A percentile compares a stretch with the other conserved stretches of the same genome.
Evolutionary conservation across 2,113 vertebrate species (phyloP).

Genomic region (Hemicordylus capensis): DNA sequence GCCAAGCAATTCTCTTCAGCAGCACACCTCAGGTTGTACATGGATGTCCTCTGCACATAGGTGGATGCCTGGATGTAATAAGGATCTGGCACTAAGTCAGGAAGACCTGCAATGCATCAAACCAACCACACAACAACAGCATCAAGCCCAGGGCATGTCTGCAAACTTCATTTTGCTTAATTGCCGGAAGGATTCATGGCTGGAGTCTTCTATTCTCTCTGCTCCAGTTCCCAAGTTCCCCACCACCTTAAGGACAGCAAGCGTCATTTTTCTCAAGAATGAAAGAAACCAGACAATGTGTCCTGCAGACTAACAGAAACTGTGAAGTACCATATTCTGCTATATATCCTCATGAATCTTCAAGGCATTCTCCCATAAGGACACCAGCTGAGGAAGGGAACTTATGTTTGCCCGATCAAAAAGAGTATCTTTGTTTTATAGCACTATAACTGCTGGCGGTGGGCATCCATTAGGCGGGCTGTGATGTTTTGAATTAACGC

Average conservation of each 20-base stretch:
- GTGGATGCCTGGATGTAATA: conserved; percentile 93
- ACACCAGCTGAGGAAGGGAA: conserved; percentile 17
- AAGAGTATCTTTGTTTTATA: neutral
- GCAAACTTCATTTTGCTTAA: conserved; percentile 23
- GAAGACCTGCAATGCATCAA: conserved; percentile 85
- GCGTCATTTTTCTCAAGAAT: neutral
- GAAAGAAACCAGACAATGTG: conserved; percentile 9
- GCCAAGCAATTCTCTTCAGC: conserved; percentile 96
- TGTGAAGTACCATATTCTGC: neutral
- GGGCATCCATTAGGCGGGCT: neutral
- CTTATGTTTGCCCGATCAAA: neutral
- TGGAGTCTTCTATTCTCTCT: neutral
- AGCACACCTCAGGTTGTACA: conserved; percentile 95
- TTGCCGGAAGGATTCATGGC: neutral
- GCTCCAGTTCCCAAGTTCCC: neutral
- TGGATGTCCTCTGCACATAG: conserved; percentile 90
- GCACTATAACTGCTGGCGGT: neutral
- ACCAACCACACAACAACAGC: conserved; percentile 55
- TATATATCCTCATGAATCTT: conserved; percentile 8
- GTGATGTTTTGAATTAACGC: neutral
- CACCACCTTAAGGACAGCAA: neutral
- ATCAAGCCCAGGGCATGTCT: conserved; percentile 61
- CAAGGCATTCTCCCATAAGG: conserved; percentile 13
- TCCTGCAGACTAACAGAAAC: neutral
- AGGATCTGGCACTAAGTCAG: conserved; percentile 94